Conservation (phyloP, 2,888 invertebrate genomes). For the Eristalis arbustorum region DNA sequence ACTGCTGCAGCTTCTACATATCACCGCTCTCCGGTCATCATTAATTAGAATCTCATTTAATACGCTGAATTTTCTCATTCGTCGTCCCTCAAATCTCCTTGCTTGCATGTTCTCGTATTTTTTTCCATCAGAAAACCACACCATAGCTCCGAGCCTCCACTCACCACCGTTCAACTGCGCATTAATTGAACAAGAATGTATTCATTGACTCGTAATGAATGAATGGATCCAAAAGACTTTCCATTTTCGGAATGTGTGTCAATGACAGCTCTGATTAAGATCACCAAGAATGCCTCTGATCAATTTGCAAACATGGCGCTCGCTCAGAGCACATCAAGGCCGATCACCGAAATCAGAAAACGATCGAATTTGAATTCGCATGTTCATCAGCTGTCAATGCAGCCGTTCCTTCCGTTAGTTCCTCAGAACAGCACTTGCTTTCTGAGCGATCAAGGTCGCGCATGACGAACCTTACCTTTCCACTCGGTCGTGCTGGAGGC, state of each 20-base stretch:
- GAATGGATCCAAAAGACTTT: constrained; percentile 8
- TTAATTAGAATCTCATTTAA: too few relatives aligned
- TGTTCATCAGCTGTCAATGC: neutral
- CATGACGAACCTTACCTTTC: neutral
- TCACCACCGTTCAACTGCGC: neutral
- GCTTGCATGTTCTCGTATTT: too few relatives aligned
- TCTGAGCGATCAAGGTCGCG: neutral
- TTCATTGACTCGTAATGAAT: neutral
- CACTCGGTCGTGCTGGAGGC: neutral
- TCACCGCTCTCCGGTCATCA: too few relatives aligned
- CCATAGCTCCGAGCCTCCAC: neutral
- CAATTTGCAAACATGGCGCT: neutral
- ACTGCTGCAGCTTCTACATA: too few relatives aligned
- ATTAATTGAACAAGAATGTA: constrained; percentile 1
- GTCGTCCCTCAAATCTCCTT: too few relatives aligned
- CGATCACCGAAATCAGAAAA: neutral
- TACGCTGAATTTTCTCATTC: too few relatives aligned
- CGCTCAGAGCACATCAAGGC: neutral
- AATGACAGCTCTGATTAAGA: neutral
- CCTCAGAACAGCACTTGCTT: neutral
- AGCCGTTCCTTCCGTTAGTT: neutral
- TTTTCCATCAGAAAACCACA: neutral
- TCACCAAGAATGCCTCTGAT: constrained; percentile 11
- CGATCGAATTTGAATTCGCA: neutral
- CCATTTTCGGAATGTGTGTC: constrained; percentile 19